Conservation (phyloP, 2,888 invertebrate genomes). For the Parthenolecanium corni region DNA sequence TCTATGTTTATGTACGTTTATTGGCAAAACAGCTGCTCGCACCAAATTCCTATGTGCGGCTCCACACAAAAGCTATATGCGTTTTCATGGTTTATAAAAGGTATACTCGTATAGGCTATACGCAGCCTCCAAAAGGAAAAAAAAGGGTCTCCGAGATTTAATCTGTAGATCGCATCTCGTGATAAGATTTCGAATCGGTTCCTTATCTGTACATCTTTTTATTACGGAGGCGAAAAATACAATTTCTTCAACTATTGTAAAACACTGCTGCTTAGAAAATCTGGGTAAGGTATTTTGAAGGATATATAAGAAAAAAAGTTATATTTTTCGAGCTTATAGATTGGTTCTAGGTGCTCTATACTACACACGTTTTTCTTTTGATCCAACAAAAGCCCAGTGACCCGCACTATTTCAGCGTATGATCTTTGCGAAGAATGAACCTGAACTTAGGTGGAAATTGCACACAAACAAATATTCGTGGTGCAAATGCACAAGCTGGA, state of each 20-base stretch:
- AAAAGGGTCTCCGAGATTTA: constrained; percentile 9
- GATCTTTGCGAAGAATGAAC: no score
- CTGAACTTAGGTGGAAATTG: no score
- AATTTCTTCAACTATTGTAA: neutral
- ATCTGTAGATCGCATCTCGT: constrained; percentile 14
- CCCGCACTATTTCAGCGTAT: no score
- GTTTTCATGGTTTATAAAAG: constrained; percentile 15
- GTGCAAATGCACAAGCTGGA: no score
- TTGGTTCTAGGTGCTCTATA: no score
- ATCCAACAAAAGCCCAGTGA: no score
- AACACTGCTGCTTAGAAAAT: neutral
- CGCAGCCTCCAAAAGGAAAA: neutral
- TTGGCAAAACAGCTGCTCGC: constrained; percentile 27
- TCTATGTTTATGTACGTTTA: constrained; percentile 23
- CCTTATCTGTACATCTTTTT: constrained; percentile 26
- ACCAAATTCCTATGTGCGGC: neutral
- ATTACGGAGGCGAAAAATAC: constrained; percentile 19
- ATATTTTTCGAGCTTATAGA: no score
- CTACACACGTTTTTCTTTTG: no score
- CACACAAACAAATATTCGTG: no score
- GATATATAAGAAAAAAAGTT: no score
- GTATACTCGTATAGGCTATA: no score
- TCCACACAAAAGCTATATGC: constrained; percentile 18
- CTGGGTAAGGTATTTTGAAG: no score
- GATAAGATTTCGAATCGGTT: constrained; percentile 26